phyloP scores from a whole-genome alignment of 2,113 vertebrate genomes.

The Caracal caracal region DNA sequence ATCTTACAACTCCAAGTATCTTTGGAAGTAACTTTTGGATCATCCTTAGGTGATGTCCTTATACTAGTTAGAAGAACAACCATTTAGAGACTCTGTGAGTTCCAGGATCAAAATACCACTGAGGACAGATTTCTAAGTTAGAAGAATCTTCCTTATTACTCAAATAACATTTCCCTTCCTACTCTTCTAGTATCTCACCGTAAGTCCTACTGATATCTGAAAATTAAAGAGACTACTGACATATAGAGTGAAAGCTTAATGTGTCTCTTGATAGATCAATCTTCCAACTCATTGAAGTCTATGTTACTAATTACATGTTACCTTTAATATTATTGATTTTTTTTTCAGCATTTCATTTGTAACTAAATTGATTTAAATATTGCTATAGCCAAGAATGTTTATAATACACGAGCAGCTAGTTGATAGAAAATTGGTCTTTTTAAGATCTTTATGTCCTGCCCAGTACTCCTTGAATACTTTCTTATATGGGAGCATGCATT shows the following conservation, averaged over 20 bases:
- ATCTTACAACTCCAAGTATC: not conserved
- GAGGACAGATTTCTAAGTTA: not conserved
- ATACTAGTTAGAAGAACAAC: not conserved
- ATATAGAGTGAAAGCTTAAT: not conserved
- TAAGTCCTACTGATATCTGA: not conserved
- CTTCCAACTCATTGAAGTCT: not conserved
- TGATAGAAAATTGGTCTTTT: not conserved
- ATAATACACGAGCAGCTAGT: not conserved
- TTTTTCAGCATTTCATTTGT: slow-evolving; percentile 17
- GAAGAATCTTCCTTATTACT: not conserved
- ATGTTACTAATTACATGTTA: not conserved
- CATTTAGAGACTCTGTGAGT: not conserved
- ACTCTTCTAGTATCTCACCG: not conserved
- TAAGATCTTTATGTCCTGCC: not conserved
- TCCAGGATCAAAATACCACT: not conserved
- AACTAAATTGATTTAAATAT: not conserved
- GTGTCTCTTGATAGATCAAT: not conserved
- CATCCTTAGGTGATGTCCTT: not conserved
- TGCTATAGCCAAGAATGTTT: not conserved
- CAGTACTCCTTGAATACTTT: not conserved
- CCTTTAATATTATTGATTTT: not conserved
- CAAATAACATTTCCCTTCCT: not conserved
- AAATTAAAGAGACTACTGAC: not conserved
- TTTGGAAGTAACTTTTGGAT: not conserved
- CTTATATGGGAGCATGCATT: not conserved